Evolutionary conservation across 2,888 invertebrate species (phyloP).

Genomic region (Melieria picta): DNA sequence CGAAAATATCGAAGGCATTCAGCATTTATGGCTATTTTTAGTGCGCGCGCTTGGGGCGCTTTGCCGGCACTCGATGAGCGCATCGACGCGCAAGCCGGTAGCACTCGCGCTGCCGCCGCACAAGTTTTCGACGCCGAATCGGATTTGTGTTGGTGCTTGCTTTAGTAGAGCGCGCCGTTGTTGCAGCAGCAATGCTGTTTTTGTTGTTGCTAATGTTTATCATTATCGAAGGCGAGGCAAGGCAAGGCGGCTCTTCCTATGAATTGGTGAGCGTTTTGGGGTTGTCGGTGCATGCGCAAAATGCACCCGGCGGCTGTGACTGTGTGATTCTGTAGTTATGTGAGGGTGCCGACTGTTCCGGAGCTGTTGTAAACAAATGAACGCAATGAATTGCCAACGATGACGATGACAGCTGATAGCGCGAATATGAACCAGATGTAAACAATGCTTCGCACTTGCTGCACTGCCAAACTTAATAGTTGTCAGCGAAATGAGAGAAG

Average conservation of each 20-base stretch:
- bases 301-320: no score
- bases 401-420: slow-evolving; percentile 26
- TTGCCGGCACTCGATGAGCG: background rate
- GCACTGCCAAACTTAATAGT: background rate
- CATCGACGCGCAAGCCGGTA: no score
- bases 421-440: slow-evolving; percentile 18
- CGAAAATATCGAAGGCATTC: background rate
- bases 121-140: background rate
- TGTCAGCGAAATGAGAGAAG: background rate
- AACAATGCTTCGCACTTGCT: background rate
- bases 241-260: background rate
- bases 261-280: background rate
- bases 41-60: background rate
- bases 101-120: background rate
- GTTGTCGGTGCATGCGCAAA: slow-evolving; percentile 4
- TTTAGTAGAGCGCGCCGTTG: slow-evolving; percentile 1
- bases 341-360: background rate
- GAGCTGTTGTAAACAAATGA: slow-evolving; percentile 21
- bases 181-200: background rate
- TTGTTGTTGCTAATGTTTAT: slow-evolving; percentile 7
- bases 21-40: background rate
- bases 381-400: slow-evolving; percentile 16
- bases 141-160: slow-evolving; percentile 15
- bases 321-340: background rate
- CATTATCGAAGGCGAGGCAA: background rate